Base-by-base conservation (phyloP, 37 sponge, comb jelly and placozoan genomes). In the Spongia lamella region DNA sequence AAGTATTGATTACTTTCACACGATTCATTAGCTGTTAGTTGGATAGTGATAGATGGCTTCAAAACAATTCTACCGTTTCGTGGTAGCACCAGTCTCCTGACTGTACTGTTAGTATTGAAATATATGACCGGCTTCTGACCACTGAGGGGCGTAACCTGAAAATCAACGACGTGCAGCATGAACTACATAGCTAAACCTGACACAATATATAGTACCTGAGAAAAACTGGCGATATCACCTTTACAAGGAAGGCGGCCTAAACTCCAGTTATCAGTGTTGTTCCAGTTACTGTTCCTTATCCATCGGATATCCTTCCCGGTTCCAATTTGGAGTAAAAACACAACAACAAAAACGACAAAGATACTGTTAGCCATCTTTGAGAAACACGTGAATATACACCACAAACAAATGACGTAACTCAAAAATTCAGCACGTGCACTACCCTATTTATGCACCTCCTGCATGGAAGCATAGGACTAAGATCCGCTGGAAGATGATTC, bases 221-320 rank as follows among this genome's bases (percentile, higher is more conserved):
- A 36, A 14, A 86, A 75, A 20, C 39, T 37, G 24, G 75, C 88
- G 1, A 20, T n/a, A 26, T 82, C 79, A 14, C 79, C 74, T 2
- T 47, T 59, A 19, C 68, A 73, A 24, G 88, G 83, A 30, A 51
- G 64, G 22, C 79, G 34, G 38, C 78, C 78, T 6, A 82, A 53
- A 4, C 26, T 39, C 88, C 88, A 88, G 79, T 88, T 88, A 33
- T 13, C 21, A 0, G 60, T 61, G 7, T 70, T 73, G 32, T 49
- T 51, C 88, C 88, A 88, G 83, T 88, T 82, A 55, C 64, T 77
- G 55, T 88, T 88, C 26, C 53, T 67, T 0, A 22, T 36, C 88
- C 88, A 88, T 32, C 53, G 61, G 19, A 81, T 53, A 51, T 76
- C 82, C 5, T 77, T 47, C 25, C 77, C 56, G 0, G 47, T 77